A percentile compares a stretch with the other conserved stretches of the same genome.
These are phyloP conservation scores for Gnathonemus longibarbis DNA, from an alignment of 2,113 vertebrate species.

Conservation along the genomic window DNA sequence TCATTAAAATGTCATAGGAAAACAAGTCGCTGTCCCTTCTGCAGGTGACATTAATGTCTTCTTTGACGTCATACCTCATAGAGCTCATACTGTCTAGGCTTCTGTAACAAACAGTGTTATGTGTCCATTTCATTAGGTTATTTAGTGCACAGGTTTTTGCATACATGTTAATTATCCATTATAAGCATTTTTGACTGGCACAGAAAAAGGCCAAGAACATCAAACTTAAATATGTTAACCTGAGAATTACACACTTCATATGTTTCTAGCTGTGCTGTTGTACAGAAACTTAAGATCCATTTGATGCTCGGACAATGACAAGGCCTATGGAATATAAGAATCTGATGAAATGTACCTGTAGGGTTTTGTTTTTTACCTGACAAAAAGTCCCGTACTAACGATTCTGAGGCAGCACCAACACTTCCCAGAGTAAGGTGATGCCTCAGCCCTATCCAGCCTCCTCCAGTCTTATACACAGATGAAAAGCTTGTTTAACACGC, in stretches of 20 bases:
- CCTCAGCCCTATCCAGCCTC: neutral
- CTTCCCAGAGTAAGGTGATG: neutral
- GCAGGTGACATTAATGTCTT: neutral
- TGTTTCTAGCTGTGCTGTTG: neutral
- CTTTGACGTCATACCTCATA: neutral
- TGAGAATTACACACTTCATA: neutral
- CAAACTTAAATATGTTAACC: neutral
- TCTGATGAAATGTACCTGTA: neutral
- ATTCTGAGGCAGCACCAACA: neutral
- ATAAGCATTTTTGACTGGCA: neutral
- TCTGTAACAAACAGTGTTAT: neutral
- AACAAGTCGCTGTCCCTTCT: neutral
- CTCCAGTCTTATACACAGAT: neutral
- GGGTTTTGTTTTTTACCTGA: neutral
- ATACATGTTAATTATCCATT: neutral
- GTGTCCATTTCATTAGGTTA: neutral
- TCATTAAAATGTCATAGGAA: neutral
- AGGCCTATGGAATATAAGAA: neutral
- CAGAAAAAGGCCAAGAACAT: neutral
- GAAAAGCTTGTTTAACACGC: neutral
- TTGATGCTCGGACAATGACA: neutral
- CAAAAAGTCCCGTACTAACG: neutral
- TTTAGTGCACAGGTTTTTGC: neutral
- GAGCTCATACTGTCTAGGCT: neutral
- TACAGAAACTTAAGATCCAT: neutral